These are phyloP conservation scores for Neoaliturus tenellus DNA, from an alignment of 2,888 invertebrate species.

Conservation along the genomic window DNA sequence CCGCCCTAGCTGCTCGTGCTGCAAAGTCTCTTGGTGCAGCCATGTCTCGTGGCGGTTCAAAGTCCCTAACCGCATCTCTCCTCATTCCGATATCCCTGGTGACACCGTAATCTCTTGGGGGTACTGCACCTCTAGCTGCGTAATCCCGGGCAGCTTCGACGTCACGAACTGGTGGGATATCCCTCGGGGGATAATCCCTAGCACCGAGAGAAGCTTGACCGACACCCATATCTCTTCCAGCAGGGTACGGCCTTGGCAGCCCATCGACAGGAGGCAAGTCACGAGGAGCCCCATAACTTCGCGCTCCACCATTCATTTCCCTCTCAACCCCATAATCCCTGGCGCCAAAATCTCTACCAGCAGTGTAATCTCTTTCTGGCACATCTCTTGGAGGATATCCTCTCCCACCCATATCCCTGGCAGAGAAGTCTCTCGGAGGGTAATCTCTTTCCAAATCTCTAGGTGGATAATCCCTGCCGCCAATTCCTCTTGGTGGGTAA, in stretches of 20 bases:
- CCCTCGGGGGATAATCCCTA: constrained; percentile 15
- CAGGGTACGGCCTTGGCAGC: neutral
- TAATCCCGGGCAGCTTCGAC: constrained; percentile 1
- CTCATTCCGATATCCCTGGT: constrained; percentile 18
- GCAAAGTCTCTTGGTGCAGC: constrained; percentile 2
- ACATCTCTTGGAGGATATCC: neutral
- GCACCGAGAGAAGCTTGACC: neutral
- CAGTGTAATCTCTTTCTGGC: neutral
- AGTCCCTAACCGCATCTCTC: constrained; percentile 27
- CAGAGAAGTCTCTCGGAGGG: constrained; percentile 10
- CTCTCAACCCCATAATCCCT: constrained; percentile 37
- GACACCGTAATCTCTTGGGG: constrained; percentile 27
- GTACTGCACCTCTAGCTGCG: neutral
- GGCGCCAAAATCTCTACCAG: neutral
- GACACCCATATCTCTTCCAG: constrained; percentile 10
- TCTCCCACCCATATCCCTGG: constrained; percentile 29
- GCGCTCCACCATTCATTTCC: constrained; percentile 18
- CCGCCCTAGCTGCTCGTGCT: constrained; percentile 13
- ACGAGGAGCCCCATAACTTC: constrained; percentile 22
- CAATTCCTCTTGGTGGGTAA: neutral
- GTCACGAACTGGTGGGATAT: constrained; percentile 20
- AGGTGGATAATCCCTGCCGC: constrained; percentile 16
- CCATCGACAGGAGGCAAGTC: neutral
- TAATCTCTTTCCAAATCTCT: constrained; percentile 16
- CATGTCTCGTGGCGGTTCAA: constrained; percentile 14